Evolutionary conservation across 2,888 invertebrate species (phyloP), one percentile per base, ranked within the genome.

Genomic region (Amphipyra tragopoginis): DNA sequence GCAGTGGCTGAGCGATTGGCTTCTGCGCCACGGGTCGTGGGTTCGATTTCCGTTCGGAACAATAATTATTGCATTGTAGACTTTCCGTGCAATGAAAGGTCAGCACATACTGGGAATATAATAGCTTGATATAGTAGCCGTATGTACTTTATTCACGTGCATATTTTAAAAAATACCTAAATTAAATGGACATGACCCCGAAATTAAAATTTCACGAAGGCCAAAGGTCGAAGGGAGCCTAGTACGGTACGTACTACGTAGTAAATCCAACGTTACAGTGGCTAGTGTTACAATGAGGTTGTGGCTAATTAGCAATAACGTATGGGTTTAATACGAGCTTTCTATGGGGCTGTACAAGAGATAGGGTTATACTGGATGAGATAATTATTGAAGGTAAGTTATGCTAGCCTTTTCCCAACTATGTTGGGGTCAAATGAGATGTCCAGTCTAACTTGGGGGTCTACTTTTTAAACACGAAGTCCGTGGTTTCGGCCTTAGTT

Each of bases 261-360:
- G 74, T 59, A 52, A 69, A 74, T 60, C 60, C 62, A 55, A 56
- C 51, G 26, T 53, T 33, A 45, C 43, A 8, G 53, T 49, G 65
- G 66, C 65, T 56, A 79, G 61, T 63, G 65, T 59, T 40, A 79
- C 64, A 57, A 57, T 38, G 51, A 45, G 53, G 44, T 59, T 59
- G 75, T 60, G 55, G 63, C 64, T 68, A 76, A 79, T 76, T 67
- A 70, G 60, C 50, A 33, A 57, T 48, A 61, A 55, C 61, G 59
- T 61, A 58, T 45, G 44, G 43, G 36, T 65, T 72, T 60, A 48
- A 63, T 48, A 52, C 43, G 9, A 50, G 13, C 54, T 61, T 21
- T 53, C 47, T 45, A 48, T 10, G 43, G 55, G 47, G 11, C 5
- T 44, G 49, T 29, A 13, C 40, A 47, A 36, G 38, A 65, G 21